Base-by-base conservation (phyloP, 37 sponge, comb jelly and placozoan genomes). In the Spongilla lacustris region DNA sequence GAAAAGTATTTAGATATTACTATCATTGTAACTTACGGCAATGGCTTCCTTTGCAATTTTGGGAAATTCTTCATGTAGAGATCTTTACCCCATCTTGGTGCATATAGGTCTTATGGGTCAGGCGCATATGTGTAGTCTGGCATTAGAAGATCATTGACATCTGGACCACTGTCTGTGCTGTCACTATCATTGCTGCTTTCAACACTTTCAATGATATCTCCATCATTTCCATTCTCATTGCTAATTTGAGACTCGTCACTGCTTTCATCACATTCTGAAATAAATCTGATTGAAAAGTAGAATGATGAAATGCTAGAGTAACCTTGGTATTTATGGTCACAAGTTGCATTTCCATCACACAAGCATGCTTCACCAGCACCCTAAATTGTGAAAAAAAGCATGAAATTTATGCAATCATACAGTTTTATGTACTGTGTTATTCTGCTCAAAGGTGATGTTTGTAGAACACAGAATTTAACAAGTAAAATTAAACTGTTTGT, bases 211-310 rank as follows among this genome's bases (percentile, higher is more conserved):
- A 17, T 58, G 58, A 58, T 58, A 58, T 17, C 58, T 58, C 58
- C 58, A 58, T 58, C 58, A 58, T 58, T 58, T 58, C 58, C 58
- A 58, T 58, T 58, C 58, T 58, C 58, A 58, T 58, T 58, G 58
- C 58, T 58, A 58, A 58, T 58, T 58, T 58, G 58, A 58, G 58
- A 58, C 58, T 58, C 58, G 58, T 58, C 58, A 58, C 58, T 58
- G 58, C 58, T 58, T 58, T 58, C n/a, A 58, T 58, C 58, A 58
- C 58, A 58, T 58, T 58, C 58, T 58, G 58, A 58, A 58, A 58
- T 58, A 58, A 58, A 58, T 58, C 58, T 13, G 58, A 58, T 58
- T 58, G 58, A 58, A 58, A 41, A n/a, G n/a, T n/a, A n/a, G 41
- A 41, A 41, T 41, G 41, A 58, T 58, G 58, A 19, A 58, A 41